A percentile compares a stretch with the other conserved stretches of the same genome.
Conservation (phyloP, 2,888 invertebrate genomes). For the Plusia festucae region DNA sequence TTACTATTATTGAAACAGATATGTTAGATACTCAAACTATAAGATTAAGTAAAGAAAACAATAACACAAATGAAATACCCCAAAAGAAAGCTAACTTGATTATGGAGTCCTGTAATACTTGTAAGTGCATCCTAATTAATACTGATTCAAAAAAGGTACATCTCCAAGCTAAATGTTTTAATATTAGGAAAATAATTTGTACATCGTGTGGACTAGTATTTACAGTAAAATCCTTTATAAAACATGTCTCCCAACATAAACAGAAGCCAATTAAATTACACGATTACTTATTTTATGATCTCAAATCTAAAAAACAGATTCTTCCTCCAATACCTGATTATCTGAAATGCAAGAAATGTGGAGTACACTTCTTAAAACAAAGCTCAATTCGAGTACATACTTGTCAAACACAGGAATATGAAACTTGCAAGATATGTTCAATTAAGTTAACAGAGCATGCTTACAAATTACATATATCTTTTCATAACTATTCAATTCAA, state of each 20-base stretch:
- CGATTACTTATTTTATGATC: constrained; percentile 73
- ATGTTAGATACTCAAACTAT: constrained; percentile 22
- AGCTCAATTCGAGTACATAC: constrained; percentile 62
- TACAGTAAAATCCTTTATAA: constrained; percentile 58
- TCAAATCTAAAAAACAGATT: constrained; percentile 65
- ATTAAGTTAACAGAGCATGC: constrained; percentile 69
- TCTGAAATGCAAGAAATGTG: constrained; percentile 72
- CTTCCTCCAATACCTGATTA: constrained; percentile 74
- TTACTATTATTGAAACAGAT: constrained; percentile 57
- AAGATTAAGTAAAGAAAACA: constrained; percentile 45
- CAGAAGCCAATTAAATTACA: constrained; percentile 65
- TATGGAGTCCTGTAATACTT: constrained; percentile 69
- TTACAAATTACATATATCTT: constrained; percentile 74
- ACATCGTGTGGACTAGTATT: constrained; percentile 74
- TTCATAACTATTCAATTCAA: constrained; percentile 70
- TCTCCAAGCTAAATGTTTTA: constrained; percentile 60
- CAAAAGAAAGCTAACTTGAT: constrained; percentile 21
- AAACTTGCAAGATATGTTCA: constrained; percentile 71
- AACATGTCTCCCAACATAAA: constrained; percentile 69
- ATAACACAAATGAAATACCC: constrained; percentile 5
- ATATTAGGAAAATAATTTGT: constrained; percentile 65
- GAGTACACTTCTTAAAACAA: constrained; percentile 70
- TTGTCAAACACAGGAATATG: constrained; percentile 65
- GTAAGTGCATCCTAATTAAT: constrained; percentile 70
- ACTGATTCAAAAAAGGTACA: constrained; percentile 61